A percentile compares a stretch with the other conserved stretches of the same genome.
Conservation (phyloP, 1,140 invertebrate species). For the Drosophila quadrilineata region DNA sequence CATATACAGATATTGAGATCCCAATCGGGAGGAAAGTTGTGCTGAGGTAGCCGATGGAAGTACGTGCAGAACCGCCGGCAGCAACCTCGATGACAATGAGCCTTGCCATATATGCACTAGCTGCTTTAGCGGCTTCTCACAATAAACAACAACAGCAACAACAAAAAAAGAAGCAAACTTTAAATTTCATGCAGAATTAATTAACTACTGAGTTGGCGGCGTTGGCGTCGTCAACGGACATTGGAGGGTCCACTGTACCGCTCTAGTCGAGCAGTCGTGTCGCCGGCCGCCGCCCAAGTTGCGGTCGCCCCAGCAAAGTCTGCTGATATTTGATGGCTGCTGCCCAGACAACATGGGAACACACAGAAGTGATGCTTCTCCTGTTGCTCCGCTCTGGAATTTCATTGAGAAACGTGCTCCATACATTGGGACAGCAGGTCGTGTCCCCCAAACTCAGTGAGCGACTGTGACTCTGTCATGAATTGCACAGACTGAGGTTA, state of each 20-base stretch:
- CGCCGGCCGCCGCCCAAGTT: conserved; percentile 66
- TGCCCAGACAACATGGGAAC: conserved; percentile 73
- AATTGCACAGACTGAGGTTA: conserved; percentile 37
- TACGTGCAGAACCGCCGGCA: conserved; percentile 63
- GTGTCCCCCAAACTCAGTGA: no score
- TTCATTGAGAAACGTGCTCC: conserved; percentile 80
- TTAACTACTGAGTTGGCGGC: conserved; percentile 54
- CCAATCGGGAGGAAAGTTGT: conserved; percentile 11
- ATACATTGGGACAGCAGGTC: conserved; percentile 63
- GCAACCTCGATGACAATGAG: conserved; percentile 69
- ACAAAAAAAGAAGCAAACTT: conserved; percentile 50
- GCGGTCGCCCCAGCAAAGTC: conserved; percentile 32
- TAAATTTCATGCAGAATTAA: conserved; percentile 81
- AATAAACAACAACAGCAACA: no score
- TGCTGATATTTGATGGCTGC: conserved; percentile 66
- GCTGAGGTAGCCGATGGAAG: no score
- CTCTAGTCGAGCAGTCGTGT: no score
- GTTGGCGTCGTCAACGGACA: conserved; percentile 37
- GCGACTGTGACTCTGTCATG: conserved; percentile 66
- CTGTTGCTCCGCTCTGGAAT: conserved; percentile 60
- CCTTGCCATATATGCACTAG: conserved; percentile 67
- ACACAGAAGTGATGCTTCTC: conserved; percentile 63
- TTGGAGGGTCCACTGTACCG: conserved; percentile 46
- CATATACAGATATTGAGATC: conserved; percentile 3
- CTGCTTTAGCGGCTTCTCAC: conserved; percentile 14